These are phyloP conservation scores for Mobula hypostoma DNA, from an alignment of 2,113 vertebrate genomes.

Conservation along the genomic window DNA sequence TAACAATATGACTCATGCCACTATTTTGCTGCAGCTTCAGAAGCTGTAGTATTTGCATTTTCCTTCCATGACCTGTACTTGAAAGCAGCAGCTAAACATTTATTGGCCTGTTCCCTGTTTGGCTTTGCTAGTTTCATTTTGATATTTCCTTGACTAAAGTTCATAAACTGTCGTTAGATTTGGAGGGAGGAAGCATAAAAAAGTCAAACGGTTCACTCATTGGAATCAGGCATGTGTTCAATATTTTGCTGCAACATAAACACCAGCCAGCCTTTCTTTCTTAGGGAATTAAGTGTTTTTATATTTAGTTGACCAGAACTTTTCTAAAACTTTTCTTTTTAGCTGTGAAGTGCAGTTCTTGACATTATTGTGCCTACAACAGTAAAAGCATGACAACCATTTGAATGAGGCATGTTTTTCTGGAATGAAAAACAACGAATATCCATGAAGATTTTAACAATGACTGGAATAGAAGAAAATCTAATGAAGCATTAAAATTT, in stretches of 20 bases:
- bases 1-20: neutral
- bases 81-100: neutral
- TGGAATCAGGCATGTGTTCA: neutral
- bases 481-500: neutral
- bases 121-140: neutral
- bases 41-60: neutral
- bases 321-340: neutral
- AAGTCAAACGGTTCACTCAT: neutral
- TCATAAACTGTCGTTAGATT: neutral
- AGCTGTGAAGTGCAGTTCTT: neutral
- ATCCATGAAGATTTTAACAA: neutral
- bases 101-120: neutral
- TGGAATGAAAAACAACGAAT: neutral
- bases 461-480: neutral
- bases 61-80: neutral
- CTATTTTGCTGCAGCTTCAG: neutral
- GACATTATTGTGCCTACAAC: neutral
- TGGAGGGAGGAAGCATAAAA: neutral
- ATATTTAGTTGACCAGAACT: neutral
- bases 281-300: neutral
- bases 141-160: neutral
- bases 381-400: neutral
- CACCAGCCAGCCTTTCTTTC: neutral
- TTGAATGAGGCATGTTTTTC: neutral
- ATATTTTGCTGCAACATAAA: neutral